phyloP scores from a whole-genome alignment of 2,888 invertebrate species.

The Nebria brevicollis region DNA sequence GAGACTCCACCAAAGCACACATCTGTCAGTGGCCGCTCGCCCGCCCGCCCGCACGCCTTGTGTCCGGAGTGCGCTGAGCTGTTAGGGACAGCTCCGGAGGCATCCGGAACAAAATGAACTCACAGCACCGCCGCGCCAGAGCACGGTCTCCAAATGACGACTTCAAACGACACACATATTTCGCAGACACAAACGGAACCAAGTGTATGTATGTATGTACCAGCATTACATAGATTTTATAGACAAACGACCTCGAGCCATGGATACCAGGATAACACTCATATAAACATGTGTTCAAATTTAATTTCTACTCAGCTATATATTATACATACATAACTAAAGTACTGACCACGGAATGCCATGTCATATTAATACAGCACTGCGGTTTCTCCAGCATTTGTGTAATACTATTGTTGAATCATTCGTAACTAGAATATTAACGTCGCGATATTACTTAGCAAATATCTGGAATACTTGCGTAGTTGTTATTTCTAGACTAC shows the following conservation, averaged over 20 bases:
- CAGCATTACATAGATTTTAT: too few relatives aligned
- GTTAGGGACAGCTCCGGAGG: background rate
- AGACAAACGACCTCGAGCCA: too few relatives aligned
- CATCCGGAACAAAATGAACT: constrained; percentile 20
- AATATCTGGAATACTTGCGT: too few relatives aligned
- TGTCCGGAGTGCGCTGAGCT: background rate
- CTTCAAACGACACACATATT: constrained; percentile 30
- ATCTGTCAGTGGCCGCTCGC: background rate
- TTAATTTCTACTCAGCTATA: background rate
- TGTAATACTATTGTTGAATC: too few relatives aligned
- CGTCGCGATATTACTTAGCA: too few relatives aligned
- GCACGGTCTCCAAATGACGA: constrained; percentile 31
- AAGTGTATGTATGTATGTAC: too few relatives aligned
- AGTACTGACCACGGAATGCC: constrained; percentile 15
- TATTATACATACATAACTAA: background rate
- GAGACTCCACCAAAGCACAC: background rate
- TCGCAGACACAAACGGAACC: too few relatives aligned
- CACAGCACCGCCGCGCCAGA: constrained; percentile 8
- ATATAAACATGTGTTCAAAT: background rate
- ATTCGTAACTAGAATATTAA: too few relatives aligned
- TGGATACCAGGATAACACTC: background rate
- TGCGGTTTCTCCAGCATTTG: constrained; percentile 6
- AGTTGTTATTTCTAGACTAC: too few relatives aligned
- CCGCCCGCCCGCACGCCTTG: too few relatives aligned
- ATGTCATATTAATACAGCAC: constrained; percentile 35